Evolutionary conservation across 2,888 invertebrate species (phyloP), one percentile per base, ranked within the genome.

Genomic region (Stenodema calcarata): DNA sequence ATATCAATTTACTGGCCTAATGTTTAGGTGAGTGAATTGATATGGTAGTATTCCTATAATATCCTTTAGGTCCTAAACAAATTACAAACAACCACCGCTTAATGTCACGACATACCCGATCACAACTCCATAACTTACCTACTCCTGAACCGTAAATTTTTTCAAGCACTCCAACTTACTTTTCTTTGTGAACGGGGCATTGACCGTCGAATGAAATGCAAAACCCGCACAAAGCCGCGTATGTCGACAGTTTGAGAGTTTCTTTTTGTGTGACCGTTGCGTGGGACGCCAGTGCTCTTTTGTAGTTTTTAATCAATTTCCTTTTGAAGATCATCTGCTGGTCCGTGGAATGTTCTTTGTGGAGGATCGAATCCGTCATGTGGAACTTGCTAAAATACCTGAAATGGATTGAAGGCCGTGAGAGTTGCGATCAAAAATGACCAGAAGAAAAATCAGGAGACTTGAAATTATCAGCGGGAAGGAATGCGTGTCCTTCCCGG

Each of bases 371-470:
- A 28, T 50, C 30, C 54, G 84, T 84, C 28, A 84, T 27, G 30
- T 84, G 70, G 47, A 84, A 84, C 44, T 84, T 84, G 44, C 84
- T 84, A 50, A 73, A 84, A 73, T 84, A 84, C 30, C 84, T 73
- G 35, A 70, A 42, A 16, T 44, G 41, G 0, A 11, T 80, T 18
- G 6, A 23, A 6, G 6, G 4, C 23, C 23, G 47, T 47, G 4
- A 47, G 16, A 47, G 1, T 47, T 4, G 47, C 3, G 42, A 42
- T 42, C 42, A 42, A 42, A 9, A 42, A 9, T 9, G 42, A 42
- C 42, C 11, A n/a, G n/a, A 11, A 42, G 42, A 9, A 42, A 42
- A 42, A 42, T 42, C 7, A 42, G 42, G 11, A 42, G 42, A 42
- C 42, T 42, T 6, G 11, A 42, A 11, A n/a, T n/a, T n/a, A n/a